Conservation (phyloP, 2,113 vertebrate genomes). For the Cathartes aura region DNA sequence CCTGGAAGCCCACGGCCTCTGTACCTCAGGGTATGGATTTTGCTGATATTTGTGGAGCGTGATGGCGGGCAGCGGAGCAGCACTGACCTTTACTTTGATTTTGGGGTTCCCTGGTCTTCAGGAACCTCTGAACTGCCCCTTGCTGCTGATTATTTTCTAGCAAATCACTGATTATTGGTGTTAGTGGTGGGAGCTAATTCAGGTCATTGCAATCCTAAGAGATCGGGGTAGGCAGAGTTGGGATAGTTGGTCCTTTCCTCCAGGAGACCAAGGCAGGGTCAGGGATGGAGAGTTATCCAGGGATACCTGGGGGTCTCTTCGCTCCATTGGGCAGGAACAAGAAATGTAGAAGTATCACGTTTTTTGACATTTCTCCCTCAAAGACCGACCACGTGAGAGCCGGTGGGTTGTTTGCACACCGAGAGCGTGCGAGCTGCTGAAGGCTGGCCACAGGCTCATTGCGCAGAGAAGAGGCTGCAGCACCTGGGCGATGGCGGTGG, state of each 20-base stretch:
- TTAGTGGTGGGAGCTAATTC: background rate
- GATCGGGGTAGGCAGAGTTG: background rate
- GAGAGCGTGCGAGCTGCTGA: fast-evolving
- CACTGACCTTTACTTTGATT: background rate
- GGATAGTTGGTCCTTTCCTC: background rate
- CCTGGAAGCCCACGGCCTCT: background rate
- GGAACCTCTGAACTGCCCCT: background rate
- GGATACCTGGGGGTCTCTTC: background rate
- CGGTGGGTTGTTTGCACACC: background rate
- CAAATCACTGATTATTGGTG: background rate
- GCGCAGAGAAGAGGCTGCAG: background rate
- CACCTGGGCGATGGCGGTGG: background rate
- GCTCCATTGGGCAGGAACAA: background rate
- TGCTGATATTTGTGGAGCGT: background rate
- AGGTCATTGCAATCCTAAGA: background rate
- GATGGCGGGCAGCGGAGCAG: fast-evolving
- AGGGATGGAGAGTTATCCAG: background rate
- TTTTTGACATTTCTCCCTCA: background rate
- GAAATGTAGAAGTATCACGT: background rate
- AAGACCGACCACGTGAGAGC: fast-evolving
- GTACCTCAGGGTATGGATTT: background rate
- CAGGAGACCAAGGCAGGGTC: background rate
- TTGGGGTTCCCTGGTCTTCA: background rate
- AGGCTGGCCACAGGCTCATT: too few species aligned
- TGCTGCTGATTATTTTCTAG: background rate